These are phyloP conservation scores for Didymodactylos carnosus DNA, from an alignment of 2,888 invertebrate genomes.

Conservation along the genomic window DNA sequence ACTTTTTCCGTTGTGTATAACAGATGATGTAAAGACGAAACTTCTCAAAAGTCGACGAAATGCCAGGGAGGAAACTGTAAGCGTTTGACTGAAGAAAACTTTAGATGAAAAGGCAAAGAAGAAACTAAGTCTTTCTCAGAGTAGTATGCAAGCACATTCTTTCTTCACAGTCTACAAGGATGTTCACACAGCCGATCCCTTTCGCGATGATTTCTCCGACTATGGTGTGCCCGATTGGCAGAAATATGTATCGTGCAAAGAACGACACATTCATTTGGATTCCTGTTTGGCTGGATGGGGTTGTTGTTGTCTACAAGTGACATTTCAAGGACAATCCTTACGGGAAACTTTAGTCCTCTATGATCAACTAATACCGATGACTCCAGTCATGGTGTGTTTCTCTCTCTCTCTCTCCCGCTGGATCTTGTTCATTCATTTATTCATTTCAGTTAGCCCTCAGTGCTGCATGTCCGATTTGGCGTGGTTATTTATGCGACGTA, in stretches of 20 bases:
- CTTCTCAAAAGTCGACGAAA: no score
- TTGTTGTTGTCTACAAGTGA: constrained; percentile 81
- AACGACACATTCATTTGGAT: constrained; percentile 45
- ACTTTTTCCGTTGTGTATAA: no score
- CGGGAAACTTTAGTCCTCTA: constrained; percentile 80
- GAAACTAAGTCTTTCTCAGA: no score
- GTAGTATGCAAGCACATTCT: no score
- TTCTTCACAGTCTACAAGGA: constrained; percentile 59
- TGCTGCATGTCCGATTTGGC: constrained; percentile 80
- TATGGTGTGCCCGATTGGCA: constrained; percentile 34
- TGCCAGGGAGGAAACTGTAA: no score
- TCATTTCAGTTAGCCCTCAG: constrained; percentile 69
- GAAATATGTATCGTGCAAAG: constrained; percentile 29
- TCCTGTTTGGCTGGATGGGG: constrained; percentile 99
- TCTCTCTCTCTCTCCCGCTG: background rate
- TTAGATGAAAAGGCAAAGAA: no score
- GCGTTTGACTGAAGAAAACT: no score
- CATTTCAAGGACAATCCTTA: constrained; percentile 65
- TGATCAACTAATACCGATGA: constrained; percentile 84
- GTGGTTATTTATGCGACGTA: constrained; percentile 76
- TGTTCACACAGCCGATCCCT: constrained; percentile 45
- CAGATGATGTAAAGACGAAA: no score
- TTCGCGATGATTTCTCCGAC: constrained; percentile 21
- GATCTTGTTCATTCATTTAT: background rate
- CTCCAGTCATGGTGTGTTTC: constrained; percentile 59